Evolutionary conservation across 1,140 invertebrate species (phyloP), one percentile per base, ranked within the genome.

Genomic region (Dinothrombium tinctorium): DNA sequence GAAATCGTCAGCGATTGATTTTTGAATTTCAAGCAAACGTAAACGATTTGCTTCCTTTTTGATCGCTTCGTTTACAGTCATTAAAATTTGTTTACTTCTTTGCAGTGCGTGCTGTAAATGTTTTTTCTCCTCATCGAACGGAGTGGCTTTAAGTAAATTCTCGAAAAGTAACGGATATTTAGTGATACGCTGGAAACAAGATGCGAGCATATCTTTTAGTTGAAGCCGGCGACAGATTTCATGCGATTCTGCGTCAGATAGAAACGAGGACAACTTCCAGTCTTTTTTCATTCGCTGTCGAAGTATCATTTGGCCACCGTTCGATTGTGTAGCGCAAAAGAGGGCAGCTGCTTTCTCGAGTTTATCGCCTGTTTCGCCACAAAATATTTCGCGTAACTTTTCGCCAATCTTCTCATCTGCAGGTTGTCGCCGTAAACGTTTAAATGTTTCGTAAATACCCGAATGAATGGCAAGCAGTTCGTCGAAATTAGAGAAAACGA

Each of bases 141-240:
- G 48, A 25, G 66, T 68, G 48, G 67, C 76, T 50, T 84, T 87
- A 36, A 74, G 70, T 19, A 95, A 62, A 49, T 77, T 78, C 54
- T 92, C 86, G 42, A 98, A 73, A 0, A 96, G 64, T 11, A 98
- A 57, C 15, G 87, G 87, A 60, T 96, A 98, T 59, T 95, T 95
- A 1, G 87, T 89, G 35, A 95, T 61, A 49, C 78, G 67, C 59
- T 84, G 75, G 74, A 92, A 80, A 32, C 81, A 81, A 40, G 76
- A 79, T 9, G 84, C 77, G 50, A 95, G 69, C 51, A 92, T 72
- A 56, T 89, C 86, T 59, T 86, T 80, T 22, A 98, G 62, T 55
- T 84, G 80, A 25, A 95, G 62, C 26, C 89, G 66, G 21, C 83
- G 69, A 55, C 89, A 96, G 3, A 83, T 61, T n/a, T 78, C 74